Evolutionary conservation across 2,113 vertebrate genomes (phyloP), one percentile per base, ranked within the genome.

Genomic region (Dendrocopos noguchii): DNA sequence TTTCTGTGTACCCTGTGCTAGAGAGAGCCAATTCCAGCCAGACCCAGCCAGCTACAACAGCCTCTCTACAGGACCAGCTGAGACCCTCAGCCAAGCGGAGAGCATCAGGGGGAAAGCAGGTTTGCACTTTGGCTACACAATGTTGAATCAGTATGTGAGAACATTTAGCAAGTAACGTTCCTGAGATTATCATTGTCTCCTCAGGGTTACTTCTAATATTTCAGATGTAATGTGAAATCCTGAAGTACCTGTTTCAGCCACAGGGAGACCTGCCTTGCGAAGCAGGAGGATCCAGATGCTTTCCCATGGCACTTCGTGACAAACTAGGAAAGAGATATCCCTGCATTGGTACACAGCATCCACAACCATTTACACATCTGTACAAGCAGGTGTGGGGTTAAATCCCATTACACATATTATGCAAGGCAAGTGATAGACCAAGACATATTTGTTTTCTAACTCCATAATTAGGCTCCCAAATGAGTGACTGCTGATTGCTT

Each of bases 401-500:
- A 93, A 83, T 88, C 57, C 65, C 57, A 78, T 65, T 68, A 44
- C 25, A 78, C 20, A 6, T 57, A 75, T 94, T 92, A 92, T 78
- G 76, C 68, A 86, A 92, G 79, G 53, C 60, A 83, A 96, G 82
- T 89, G 87, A 93, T 83, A 92, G 91, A 88, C 84, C 84, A 89
- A 80, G 87, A 87, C 27, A 68, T 87, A 85, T 90, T 94, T 89
- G 87, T 94, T 93, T 95, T 85, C 91, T 71, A 80, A 63, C 79
- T 91, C 75, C 82, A 80, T 96, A 96, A 96, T 96, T 95, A 92
- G 87, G 72, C 18, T 89, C 91, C 89, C 91, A 92, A 87, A 95
- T 83, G 79, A 94, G 84, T 89, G 92, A 91, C 84, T 96, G 93
- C 65, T 94, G 95, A 95, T 89, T 95, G 92, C 93, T 87, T 94